Base-by-base conservation (phyloP, 2,797 vertebrate genomes). In the Furcifer pardalis region DNA sequence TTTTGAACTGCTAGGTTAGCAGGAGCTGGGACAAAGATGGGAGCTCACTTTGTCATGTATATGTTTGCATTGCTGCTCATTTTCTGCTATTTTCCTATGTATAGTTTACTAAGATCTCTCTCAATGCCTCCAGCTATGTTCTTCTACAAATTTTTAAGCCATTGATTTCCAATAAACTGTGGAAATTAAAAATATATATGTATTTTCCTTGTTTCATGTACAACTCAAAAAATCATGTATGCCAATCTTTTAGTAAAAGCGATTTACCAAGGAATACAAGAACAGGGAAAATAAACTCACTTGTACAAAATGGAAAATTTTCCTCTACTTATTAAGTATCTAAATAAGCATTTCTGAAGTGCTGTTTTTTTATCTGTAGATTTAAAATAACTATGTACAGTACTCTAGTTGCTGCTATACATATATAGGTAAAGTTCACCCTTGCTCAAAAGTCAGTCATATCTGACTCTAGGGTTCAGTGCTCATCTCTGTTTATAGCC, bases 81-180 rank as follows among this genome's bases (percentile, higher is more conserved):
- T 66, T 42, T 82, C 42, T 79, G n/a, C 21, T 25, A 25, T 75
- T 62, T 59, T 4, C 44, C 1, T 35, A 77, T 35, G 30, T 81
- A 35, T 0, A 32, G 76, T 79, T 63, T 83, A 79, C 40, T 73
- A 30, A 23, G 46, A 46, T 68, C 65, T 78, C 68, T 77, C 60
- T n/a, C 35, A n/a, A 27, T 60, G 49, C 49, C 71, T 75, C 71
- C 40, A 74, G 63, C n/a, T 60, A 79, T 68, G 15, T 10, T 87
- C n/a, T 35, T 83, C 52, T 72, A 30, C 74, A 78, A 66, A 37
- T 84, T 40, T 40, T 75, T 86, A 84, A 84, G 83, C 6, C 2
- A 86, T 12, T 40, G 82, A 90, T 86, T 90, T 80, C 72, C 63
- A 77, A 62, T 65, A 73, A 78, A 15, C 62, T 37, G 66, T 23